Evolutionary conservation across 1,140 invertebrate species (phyloP).

Genomic region (Lepidotrigona ventralis): DNA sequence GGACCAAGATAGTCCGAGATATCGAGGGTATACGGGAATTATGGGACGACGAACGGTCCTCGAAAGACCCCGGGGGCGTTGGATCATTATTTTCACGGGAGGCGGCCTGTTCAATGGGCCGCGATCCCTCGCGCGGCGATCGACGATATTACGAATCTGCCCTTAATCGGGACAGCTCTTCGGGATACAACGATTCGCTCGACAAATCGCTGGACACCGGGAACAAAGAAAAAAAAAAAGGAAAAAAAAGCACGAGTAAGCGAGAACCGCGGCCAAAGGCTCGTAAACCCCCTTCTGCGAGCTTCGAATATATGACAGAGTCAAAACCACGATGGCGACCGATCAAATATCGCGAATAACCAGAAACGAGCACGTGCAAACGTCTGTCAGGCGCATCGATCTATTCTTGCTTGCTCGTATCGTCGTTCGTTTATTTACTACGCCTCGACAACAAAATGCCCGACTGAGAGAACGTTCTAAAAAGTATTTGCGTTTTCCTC

Average conservation of each 20-base stretch:
- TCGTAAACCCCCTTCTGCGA: neutral
- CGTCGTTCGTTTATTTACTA: neutral
- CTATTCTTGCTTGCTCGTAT: neutral
- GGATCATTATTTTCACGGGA: slow-evolving; percentile 68
- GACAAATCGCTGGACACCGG: slow-evolving; percentile 40
- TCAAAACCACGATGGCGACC: neutral
- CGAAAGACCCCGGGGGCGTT: slow-evolving; percentile 52
- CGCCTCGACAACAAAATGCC: neutral
- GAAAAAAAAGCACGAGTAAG: neutral
- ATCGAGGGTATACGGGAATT: slow-evolving; percentile 56
- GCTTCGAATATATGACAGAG: neutral
- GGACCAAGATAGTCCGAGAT: slow-evolving; percentile 42
- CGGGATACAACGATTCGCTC: slow-evolving; percentile 31
- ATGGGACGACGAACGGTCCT: slow-evolving; percentile 50
- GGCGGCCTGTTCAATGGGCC: slow-evolving; percentile 62
- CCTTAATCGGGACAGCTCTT: slow-evolving; percentile 57
- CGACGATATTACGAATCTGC: slow-evolving; percentile 64
- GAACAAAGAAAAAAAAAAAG: too few relatives aligned
- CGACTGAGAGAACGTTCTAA: neutral
- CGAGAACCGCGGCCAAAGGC: too few relatives aligned
- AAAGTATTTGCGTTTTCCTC: too few relatives aligned
- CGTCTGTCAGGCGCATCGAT: neutral
- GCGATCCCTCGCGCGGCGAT: slow-evolving; percentile 59
- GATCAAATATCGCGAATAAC: slow-evolving; percentile 24
- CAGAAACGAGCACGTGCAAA: neutral